Base-by-base conservation (phyloP, 2,888 invertebrate species). In the Craniophora ligustri region DNA sequence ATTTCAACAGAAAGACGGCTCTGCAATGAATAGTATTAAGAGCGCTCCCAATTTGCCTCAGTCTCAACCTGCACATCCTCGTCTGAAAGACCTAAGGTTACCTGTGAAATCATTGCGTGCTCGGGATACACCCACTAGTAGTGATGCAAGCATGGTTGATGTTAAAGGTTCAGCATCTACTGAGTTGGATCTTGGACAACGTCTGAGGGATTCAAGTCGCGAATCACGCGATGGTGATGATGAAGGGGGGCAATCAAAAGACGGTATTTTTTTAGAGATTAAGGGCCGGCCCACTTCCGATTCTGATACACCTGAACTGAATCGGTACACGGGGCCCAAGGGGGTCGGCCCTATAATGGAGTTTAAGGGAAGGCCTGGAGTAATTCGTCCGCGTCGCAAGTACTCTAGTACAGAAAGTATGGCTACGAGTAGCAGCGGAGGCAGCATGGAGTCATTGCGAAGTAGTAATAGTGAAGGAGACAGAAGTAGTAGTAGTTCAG, bases 391-490 rank as follows among this genome's bases (percentile, higher is more conserved):
- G 68, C 92, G 95, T 60, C 91, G 95, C 66, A 93, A 93, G 70
- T 96, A 95, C 85, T 96, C 96, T 5, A 97, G 97, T 78, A 97
- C 97, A 21, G 97, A 97, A 87, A 97, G 97, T 85, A 97, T 97
- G 95, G 97, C 97, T 23, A 97, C 97, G 5, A 97, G 97, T 79
- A 97, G 97, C 88, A 97, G 97, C 81, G 97, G 97, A 42, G 97
- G 97, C 34, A 97, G 97, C 85, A 96, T 98, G 96, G 98, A 98
- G 82, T 97, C 97, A 48, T 91, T 98, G 62, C 95, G 97, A 63
- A 97, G 97, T 87, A 97, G 97, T 84, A 97, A 97, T 51, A 98
- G 97, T 84, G 97, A 97, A 86, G 97, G 97, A 21, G 97, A 97
- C 80, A 94, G 97, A 73, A 97, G 97, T 81, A 97, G 97, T 50